These are phyloP conservation scores for Tympanoctomys barrerae DNA, from an alignment of 2,797 vertebrate genomes.

Conservation along the genomic window DNA sequence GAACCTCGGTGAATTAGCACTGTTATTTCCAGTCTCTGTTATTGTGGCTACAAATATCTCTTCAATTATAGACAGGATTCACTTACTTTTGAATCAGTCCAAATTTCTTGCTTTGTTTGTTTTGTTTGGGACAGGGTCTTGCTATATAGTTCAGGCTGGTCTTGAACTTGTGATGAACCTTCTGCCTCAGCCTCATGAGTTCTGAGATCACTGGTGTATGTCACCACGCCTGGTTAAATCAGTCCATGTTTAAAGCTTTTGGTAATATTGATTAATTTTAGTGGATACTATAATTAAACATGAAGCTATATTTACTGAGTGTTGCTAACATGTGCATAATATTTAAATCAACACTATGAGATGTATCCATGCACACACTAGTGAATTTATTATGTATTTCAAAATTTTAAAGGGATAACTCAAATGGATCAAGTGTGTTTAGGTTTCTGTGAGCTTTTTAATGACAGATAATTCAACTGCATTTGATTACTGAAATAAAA, in stretches of 20 bases:
- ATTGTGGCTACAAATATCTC: conserved; percentile 56
- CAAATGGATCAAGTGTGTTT: not conserved
- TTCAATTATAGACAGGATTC: conserved; percentile 1
- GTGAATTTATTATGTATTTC: not conserved
- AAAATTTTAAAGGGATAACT: not conserved
- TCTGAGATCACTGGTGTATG: not conserved
- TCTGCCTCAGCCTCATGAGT: not conserved
- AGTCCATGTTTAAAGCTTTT: not conserved
- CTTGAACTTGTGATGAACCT: not conserved
- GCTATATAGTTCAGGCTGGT: not conserved
- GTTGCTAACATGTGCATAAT: not conserved
- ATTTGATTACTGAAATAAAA: conserved; percentile 37
- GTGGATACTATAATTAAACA: not conserved
- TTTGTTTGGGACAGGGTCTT: not conserved
- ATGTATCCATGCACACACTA: not conserved
- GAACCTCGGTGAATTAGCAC: conserved; percentile 38
- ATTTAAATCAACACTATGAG: not conserved
- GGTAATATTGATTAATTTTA: not conserved
- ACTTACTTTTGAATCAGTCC: conserved; percentile 40
- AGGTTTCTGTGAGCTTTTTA: not conserved
- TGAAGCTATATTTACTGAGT: not conserved
- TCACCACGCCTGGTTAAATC: not conserved
- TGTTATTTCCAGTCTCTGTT: conserved; percentile 66
- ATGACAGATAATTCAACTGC: conserved; percentile 15
- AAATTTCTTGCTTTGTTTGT: not conserved